These are phyloP conservation scores for Dasysyrphus albostriatus DNA, from an alignment of 2,888 invertebrate species.

Conservation along the genomic window DNA sequence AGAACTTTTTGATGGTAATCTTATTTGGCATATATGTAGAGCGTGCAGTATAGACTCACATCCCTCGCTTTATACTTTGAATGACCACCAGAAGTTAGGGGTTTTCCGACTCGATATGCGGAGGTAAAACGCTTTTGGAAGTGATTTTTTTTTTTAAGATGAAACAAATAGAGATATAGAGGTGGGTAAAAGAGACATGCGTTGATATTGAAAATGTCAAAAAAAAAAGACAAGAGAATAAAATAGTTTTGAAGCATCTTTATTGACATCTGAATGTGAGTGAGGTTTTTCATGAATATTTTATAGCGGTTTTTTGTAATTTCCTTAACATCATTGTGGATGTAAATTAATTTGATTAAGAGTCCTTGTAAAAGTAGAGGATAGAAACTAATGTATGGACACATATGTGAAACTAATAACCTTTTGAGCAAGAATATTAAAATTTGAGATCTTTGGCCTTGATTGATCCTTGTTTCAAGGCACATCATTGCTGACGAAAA, in stretches of 20 bases:
- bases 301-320: constrained; percentile 40
- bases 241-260: constrained; percentile 20
- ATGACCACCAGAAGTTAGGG: constrained; percentile 50
- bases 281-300: constrained; percentile 67
- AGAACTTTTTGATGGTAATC: constrained; percentile 74
- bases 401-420: too few relatives aligned
- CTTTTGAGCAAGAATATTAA: background rate
- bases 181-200: background rate
- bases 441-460: background rate
- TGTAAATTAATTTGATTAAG: constrained; percentile 67
- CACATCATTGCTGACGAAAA: too few relatives aligned
- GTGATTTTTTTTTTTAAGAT: constrained; percentile 33
- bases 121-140: constrained; percentile 26
- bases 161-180: background rate
- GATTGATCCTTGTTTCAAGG: too few relatives aligned
- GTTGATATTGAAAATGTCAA: constrained; percentile 47
- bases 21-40: constrained; percentile 57
- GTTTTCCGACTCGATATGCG: background rate
- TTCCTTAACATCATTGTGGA: constrained; percentile 26
- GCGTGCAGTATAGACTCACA: constrained; percentile 29
- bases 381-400: background rate
- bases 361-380: background rate
- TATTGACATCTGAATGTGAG: constrained; percentile 55
- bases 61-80: background rate
- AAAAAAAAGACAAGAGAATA: constrained; percentile 15